Evolutionary conservation across 1,140 invertebrate genomes (phyloP), one percentile per base, ranked within the genome.

Genomic region (Lepidurus arcticus): DNA sequence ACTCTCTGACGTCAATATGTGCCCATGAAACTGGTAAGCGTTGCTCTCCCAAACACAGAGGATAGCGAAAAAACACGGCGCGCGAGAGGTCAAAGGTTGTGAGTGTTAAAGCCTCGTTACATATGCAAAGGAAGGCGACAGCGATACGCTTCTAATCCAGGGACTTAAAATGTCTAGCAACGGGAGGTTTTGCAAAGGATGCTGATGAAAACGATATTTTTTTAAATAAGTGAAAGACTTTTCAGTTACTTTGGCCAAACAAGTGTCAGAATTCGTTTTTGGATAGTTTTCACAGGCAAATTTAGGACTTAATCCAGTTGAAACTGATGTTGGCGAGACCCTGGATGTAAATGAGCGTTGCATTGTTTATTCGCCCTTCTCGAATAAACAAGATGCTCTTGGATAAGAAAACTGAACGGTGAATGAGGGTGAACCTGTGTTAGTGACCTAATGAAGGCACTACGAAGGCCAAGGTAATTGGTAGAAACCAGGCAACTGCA

Each of bases 1-100:
- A 44, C 45, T 76, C 34, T 80, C 24, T 75, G 44, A 34, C 21
- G 65, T 24, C 26, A 47, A 26, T 7, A 24, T 73, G 42, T 53
- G n/a, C 53, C 21, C 21, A 65, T 65, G 53, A 65, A 65, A 65
- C 53, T 65, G 53, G 53, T 21, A 65, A 65, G 21, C 53, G 3
- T 34, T 65, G 53, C 53, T 65, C 53, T 65, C 13, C 21, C 53
- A 65, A 5, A 65, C 26, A 65, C 53, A 65, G 53, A 65, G 13
- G 53, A 1, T n/a, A 16, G 13, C 7, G 13, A 65, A 65, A 65
- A 65, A 9, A 65, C 16, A 21, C 53, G 8, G 21, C 21, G 16
- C 21, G 8, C 21, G 5, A 65, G 16, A 65, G 53, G 53, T 21
- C 53, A 65, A 65, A 65, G 53, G 53, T 65, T n/a, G 21, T 65